These are phyloP conservation scores for Eristalis pertinax DNA, from an alignment of 2,888 invertebrate species.

Conservation along the genomic window DNA sequence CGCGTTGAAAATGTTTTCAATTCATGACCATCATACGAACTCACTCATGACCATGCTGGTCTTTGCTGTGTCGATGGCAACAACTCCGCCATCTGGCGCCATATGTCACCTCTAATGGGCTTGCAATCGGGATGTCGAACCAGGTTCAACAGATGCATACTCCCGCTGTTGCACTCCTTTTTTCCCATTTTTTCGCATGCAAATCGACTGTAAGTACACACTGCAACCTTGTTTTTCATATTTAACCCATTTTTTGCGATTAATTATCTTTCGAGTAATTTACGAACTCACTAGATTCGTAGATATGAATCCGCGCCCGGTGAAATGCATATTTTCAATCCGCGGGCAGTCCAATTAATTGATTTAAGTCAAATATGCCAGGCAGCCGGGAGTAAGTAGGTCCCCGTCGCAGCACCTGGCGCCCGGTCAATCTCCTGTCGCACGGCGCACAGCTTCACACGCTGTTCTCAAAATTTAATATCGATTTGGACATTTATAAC, in stretches of 20 bases:
- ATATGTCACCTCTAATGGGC: neutral
- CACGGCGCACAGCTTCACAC: neutral
- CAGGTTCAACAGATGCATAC: neutral
- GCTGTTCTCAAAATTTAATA: constrained; percentile 36
- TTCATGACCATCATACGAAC: no score
- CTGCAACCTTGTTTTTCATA: neutral
- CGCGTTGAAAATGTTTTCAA: no score
- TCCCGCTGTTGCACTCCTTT: no score
- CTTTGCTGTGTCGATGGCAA: no score
- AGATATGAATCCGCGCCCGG: neutral
- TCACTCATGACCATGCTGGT: no score
- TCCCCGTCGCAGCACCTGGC: neutral
- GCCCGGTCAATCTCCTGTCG: neutral
- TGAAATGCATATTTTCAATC: constrained; percentile 18
- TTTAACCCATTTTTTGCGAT: constrained; percentile 2
- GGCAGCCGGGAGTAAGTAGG: neutral
- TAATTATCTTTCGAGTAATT: constrained; percentile 18
- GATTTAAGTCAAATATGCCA: constrained; percentile 12
- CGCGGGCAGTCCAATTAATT: constrained; percentile 17
- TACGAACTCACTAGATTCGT: constrained; percentile 7
- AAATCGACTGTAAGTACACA: neutral
- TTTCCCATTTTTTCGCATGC: neutral
- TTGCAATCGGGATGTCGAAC: neutral
- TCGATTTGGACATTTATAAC: constrained; percentile 14
- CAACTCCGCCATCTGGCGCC: neutral